Evolutionary conservation across 2,888 invertebrate species (phyloP), one percentile per base, ranked within the genome.

Genomic region (Augochlorella aurata): DNA sequence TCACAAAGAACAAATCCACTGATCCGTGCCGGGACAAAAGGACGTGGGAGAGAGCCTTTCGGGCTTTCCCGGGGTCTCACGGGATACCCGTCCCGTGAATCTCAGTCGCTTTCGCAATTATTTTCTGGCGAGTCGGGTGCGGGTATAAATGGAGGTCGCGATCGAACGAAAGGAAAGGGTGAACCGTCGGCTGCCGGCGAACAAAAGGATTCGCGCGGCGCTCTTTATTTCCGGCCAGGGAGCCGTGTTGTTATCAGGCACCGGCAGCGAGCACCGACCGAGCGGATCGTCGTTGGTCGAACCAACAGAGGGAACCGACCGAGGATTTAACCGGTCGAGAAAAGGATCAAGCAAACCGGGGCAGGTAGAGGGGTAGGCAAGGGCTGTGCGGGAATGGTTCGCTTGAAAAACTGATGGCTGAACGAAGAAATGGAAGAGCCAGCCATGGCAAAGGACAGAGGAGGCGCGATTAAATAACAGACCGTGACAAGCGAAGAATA

Each of bases 201-300:
- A 87, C 85, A 87, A 87, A 85, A 74, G 81, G 82, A 84, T 68
- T 75, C 68, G 72, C 67, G 74, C 66, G 66, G 72, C 45, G 71
- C 74, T 83, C 67, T 87, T 87, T 87, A 87, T 86, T 87, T 85
- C 77, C 76, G 75, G 47, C 75, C 79, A 79, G 71, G 81, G 70
- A 54, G 52, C 63, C 74, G 76, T 78, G 87, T 81, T 87, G 87
- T 87, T 87, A 87, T 87, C 87, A 82, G 84, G 71, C 69, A 71
- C 58, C 68, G 74, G 54, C 83, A 82, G 79, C 69, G 49, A 82
- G 50, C 71, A 24, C 24, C 58, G 58, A 21, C 58, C 58, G 54
- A 52, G 67, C 50, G 79, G 63, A 74, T 79, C 72, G 72, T 58
- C 77, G 50, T 49, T 58, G 67, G 67, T 47, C 54, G 58, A 52